Evolutionary conservation across 2,797 vertebrate genomes (phyloP).

Genomic region (Taenioides sp.): DNA sequence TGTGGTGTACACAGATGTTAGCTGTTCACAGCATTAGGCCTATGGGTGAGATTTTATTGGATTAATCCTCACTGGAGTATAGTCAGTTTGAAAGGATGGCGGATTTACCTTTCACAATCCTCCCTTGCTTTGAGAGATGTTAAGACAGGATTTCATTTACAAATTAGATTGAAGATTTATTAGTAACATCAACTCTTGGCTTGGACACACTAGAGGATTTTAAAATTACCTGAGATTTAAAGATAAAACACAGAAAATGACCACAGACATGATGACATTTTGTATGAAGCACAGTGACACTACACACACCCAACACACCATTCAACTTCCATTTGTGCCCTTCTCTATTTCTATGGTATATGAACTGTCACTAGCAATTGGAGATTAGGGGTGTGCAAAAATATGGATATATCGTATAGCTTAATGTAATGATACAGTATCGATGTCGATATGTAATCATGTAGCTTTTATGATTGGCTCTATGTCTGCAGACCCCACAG

Average conservation of each 20-base stretch:
- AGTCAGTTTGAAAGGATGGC: not conserved
- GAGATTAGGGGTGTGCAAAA: too few species aligned
- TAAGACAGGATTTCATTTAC: not conserved
- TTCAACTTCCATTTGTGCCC: not conserved
- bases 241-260: not conserved
- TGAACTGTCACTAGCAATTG: not conserved
- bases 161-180: not conserved
- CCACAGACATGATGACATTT: not conserved
- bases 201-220: not conserved
- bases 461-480: too few species aligned
- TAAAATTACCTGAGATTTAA: too few species aligned
- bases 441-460: too few species aligned
- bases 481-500: too few species aligned
- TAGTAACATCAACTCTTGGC: not conserved
- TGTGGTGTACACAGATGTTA: not conserved
- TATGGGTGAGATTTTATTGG: not conserved
- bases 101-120: not conserved
- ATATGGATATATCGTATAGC: too few species aligned
- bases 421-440: too few species aligned
- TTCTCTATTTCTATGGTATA: not conserved
- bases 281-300: not conserved
- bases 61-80: not conserved
- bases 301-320: not conserved
- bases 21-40: not conserved
- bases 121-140: not conserved